These are phyloP conservation scores for Hemibagrus guttatus DNA, from an alignment of 2,797 vertebrate species.

Conservation along the genomic window DNA sequence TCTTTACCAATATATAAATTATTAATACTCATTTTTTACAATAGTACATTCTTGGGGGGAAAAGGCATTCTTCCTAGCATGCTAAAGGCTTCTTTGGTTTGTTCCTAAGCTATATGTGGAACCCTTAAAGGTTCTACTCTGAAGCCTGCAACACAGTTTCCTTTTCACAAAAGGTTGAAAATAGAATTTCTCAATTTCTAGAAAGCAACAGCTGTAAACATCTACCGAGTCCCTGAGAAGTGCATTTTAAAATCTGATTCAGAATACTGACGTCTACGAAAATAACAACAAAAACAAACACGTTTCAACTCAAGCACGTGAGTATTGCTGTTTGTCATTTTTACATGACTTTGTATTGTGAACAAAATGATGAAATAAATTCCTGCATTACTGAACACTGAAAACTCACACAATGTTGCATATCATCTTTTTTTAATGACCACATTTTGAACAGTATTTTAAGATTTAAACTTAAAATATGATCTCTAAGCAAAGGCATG, in stretches of 20 bases:
- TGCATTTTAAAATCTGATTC: background rate
- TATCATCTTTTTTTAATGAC: background rate
- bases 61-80: background rate
- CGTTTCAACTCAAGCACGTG: background rate
- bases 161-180: no score
- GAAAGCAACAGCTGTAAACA: background rate
- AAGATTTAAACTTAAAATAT: background rate
- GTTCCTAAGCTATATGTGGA: background rate
- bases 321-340: background rate
- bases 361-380: background rate
- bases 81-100: background rate
- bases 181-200: no score
- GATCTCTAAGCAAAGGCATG: background rate
- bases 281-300: background rate
- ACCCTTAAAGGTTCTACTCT: background rate
- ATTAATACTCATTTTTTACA: background rate
- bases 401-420: background rate
- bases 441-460: background rate
- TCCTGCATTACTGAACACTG: background rate
- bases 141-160: no score
- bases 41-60: background rate
- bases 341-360: background rate
- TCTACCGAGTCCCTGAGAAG: background rate
- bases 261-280: background rate
- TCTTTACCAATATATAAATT: slow-evolving; percentile 14